Conservation (phyloP, 2,888 invertebrate species). For the Lochmaea capreae region DNA sequence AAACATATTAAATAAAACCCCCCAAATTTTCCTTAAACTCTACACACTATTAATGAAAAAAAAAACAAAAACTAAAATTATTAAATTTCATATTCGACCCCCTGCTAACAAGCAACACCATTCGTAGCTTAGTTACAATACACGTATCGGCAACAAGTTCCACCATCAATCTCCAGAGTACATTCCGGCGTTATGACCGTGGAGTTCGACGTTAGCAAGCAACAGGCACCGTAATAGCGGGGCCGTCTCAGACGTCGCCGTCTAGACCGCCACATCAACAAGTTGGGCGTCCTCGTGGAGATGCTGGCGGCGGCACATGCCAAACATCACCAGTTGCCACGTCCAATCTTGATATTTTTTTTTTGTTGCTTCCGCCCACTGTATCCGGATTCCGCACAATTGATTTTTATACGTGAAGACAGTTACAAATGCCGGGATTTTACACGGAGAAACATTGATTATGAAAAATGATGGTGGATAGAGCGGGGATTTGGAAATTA, state of each 20-base stretch:
- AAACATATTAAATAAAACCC: too few relatives aligned
- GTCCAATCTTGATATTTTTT: constrained; percentile 18
- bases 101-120: too few relatives aligned
- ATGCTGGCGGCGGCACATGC: constrained; percentile 22
- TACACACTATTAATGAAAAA: too few relatives aligned
- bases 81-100: too few relatives aligned
- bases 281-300: constrained; percentile 29
- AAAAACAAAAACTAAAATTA: too few relatives aligned
- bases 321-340: constrained; percentile 30
- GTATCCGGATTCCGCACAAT: constrained; percentile 1
- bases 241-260: constrained; percentile 20
- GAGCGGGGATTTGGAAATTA: too few relatives aligned
- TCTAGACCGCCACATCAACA: constrained; percentile 34
- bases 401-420: constrained; percentile 26
- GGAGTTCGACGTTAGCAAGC: constrained; percentile 17
- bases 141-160: constrained; percentile 14
- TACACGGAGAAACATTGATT: background rate
- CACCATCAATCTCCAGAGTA: constrained; percentile 15
- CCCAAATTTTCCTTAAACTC: too few relatives aligned
- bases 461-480: background rate
- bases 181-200: constrained; percentile 1
- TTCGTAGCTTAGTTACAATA: background rate
- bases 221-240: constrained; percentile 26
- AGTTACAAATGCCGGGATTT: constrained; percentile 29
- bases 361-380: constrained; percentile 9